Evolutionary conservation across 2,113 vertebrate species (phyloP).

Genomic region (Triplophysa rosa): DNA sequence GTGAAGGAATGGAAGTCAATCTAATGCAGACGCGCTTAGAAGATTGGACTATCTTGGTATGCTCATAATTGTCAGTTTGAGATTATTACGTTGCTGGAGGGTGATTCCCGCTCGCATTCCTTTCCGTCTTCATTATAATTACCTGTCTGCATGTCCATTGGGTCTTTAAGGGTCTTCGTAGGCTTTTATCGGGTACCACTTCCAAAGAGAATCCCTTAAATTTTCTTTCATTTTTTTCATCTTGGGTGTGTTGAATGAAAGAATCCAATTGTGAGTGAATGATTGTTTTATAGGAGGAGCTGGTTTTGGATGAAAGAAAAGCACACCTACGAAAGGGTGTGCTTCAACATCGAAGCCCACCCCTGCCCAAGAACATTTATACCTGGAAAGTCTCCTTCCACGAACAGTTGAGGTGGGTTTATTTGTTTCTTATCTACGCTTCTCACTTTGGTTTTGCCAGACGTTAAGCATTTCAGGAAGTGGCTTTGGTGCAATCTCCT

Average conservation of each 20-base stretch:
- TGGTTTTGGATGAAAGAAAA: constrained; percentile 32
- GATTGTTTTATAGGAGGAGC: constrained; percentile 50
- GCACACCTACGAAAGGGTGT: constrained; percentile 10
- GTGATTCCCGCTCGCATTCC: constrained; percentile 50
- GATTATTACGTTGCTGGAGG: constrained; percentile 51
- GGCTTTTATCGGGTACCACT: not conserved
- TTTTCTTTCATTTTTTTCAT: not conserved
- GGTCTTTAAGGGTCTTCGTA: constrained; percentile 22
- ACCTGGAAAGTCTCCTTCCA: constrained; percentile 17
- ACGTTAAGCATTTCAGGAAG: constrained; percentile 56
- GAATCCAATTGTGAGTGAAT: constrained; percentile 40
- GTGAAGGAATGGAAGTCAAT: constrained; percentile 15
- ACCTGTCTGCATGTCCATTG: constrained; percentile 50
- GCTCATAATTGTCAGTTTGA: constrained; percentile 56
- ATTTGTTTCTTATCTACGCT: constrained; percentile 49
- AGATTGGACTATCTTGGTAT: constrained; percentile 56
- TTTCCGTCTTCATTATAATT: constrained; percentile 47
- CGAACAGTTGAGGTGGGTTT: constrained; percentile 32
- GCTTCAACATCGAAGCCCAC: constrained; percentile 34
- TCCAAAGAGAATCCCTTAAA: constrained; percentile 11
- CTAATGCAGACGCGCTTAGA: constrained; percentile 37
- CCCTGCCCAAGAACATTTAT: not conserved
- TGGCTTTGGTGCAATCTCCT: constrained; percentile 32
- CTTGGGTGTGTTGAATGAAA: not conserved
- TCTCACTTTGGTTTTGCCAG: constrained; percentile 35